Conservation (phyloP, 2,113 vertebrate species). For the Todiramphus saurophagus region DNA sequence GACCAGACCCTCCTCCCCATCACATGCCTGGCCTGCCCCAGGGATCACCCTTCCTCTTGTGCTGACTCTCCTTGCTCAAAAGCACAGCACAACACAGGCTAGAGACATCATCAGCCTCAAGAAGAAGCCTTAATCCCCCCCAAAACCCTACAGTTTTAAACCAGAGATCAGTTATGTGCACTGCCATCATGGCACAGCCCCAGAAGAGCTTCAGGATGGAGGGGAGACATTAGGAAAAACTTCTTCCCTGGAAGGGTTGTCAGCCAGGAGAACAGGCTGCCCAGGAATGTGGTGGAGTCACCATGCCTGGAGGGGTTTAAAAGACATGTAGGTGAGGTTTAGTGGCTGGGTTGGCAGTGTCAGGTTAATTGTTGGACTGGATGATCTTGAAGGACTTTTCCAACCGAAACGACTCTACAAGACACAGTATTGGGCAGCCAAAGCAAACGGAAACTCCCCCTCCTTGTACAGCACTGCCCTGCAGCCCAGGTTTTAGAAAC, state of each 20-base stretch:
- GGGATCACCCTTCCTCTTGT: rapidly evolving
- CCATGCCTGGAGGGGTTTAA: too few species aligned
- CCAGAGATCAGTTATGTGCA: not conserved
- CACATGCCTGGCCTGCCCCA: not conserved
- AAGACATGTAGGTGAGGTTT: too few species aligned
- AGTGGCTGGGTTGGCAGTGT: too few species aligned
- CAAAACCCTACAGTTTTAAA: not conserved
- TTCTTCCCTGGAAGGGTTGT: too few species aligned
- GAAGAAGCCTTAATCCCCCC: not conserved
- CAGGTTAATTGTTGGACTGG: too few species aligned
- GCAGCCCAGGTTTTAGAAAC: not conserved
- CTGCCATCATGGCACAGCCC: not conserved
- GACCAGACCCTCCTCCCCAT: not conserved
- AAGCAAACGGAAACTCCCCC: not conserved
- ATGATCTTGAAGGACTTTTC: too few species aligned
- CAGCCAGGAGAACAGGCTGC: too few species aligned
- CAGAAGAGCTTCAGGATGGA: not conserved
- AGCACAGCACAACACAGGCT: not conserved
- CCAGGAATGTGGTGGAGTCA: too few species aligned
- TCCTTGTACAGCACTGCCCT: not conserved
- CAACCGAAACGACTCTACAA: too few species aligned
- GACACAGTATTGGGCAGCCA: not conserved
- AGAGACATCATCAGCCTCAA: rapidly evolving
- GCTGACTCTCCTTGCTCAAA: not conserved
- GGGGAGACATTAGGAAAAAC: not conserved